Base-by-base conservation (phyloP, 2,113 vertebrate genomes). In the Paralichthys olivaceus region DNA sequence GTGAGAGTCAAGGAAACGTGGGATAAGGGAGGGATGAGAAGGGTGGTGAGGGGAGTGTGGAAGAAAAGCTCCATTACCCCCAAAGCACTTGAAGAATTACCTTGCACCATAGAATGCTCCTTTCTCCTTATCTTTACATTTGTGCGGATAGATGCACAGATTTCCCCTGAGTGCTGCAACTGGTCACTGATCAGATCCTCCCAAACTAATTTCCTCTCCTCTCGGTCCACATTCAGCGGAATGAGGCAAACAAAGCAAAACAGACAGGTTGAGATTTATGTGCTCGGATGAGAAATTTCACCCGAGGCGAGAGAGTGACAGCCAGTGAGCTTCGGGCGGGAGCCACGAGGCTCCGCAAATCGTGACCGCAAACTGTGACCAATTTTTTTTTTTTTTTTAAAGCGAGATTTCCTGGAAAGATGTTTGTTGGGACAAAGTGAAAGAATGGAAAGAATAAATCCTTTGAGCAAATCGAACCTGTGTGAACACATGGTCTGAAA, bases 1-100 rank as follows among this genome's bases (percentile, higher is more conserved):
- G 89, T 79, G 71, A 89, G 58, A 72, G 72, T 79, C 71, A 81
- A 82, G 84, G 81, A 62, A 51, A 49, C 26, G 25, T 58, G 47
- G 67, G 29, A 34, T 66, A 13, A 80, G n/a, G 37, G 40, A 57
- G 14, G 13, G 37, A 56, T 40, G 43, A 5, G 45, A 37, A 62
- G 25, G 28, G n/a, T 49, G 45, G 29, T 11, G 40, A 61, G 19
- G 61, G 5, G 1, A 6, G 65, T 4, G 1, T 22, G 22, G 23
- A n/a, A 26, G 23, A 74, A 13, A 25, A 49, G 45, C 45, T 19
- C 5, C 45, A 49, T 49, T 7, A 49, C 17, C 45, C 45, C 17
- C 5, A 43, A 61, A 67, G 49, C 29, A 66, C 66, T 64, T 57
- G 15, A 55, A 15, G 8, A 23, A 70, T 43, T 14, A 1, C 0